Conservation (phyloP, 2,797 vertebrate species). For the Melanotaenia pygmaea region DNA sequence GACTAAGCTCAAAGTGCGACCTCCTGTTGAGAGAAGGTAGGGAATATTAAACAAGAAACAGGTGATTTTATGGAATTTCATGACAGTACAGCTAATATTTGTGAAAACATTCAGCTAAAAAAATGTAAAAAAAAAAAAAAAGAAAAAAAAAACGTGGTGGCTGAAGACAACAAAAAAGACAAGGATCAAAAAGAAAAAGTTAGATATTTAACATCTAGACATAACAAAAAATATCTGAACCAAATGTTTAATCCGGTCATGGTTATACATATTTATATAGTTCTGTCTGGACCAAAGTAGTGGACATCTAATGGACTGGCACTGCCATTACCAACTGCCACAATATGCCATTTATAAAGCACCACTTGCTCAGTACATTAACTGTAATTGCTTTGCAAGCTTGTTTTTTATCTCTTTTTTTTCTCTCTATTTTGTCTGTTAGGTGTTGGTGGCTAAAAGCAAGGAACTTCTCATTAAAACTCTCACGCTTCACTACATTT, state of each 20-base stretch:
- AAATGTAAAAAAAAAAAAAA: not conserved
- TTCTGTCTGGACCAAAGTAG: not conserved
- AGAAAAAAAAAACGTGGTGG: not conserved
- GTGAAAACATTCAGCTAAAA: not conserved
- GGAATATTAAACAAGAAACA: not conserved
- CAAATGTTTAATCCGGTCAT: not conserved
- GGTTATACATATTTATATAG: not conserved
- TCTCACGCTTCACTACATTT: conserved; percentile 35
- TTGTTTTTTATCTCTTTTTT: conserved; percentile 16
- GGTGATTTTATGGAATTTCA: not conserved
- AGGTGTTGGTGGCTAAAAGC: conserved; percentile 28
- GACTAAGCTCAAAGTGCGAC: not conserved
- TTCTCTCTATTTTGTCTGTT: not conserved
- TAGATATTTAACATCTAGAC: not conserved
- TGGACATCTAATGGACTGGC: not conserved
- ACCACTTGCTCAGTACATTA: conserved; percentile 5
- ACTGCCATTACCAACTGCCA: not conserved
- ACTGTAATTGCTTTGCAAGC: conserved; percentile 16
- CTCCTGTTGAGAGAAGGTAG: not conserved
- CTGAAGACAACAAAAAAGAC: not conserved
- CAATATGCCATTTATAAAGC: conserved; percentile 4
- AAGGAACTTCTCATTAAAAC: conserved; percentile 43
- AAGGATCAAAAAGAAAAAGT: not conserved
- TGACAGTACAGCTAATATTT: not conserved
- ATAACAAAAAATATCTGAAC: too few species aligned